phyloP scores from a whole-genome alignment of 2,888 invertebrate genomes.

The Tridacna gigas region DNA sequence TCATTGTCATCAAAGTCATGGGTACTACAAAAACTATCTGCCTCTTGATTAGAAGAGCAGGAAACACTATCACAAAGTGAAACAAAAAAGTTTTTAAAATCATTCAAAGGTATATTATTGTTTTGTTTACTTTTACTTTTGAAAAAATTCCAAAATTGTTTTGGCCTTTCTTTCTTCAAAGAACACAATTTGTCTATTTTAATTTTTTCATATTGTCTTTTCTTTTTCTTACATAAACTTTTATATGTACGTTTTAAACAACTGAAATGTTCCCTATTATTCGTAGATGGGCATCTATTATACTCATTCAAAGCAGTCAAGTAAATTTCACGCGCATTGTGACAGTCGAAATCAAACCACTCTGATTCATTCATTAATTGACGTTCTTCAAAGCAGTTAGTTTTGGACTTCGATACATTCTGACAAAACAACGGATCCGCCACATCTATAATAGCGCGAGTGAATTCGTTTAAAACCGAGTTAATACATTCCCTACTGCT shows the following conservation, averaged over 20 bases:
- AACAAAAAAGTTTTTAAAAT: conserved; percentile 5
- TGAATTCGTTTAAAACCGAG: background rate
- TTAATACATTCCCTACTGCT: background rate
- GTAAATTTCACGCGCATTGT: background rate
- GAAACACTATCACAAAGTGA: background rate
- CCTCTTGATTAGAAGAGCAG: background rate
- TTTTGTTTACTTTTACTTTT: background rate
- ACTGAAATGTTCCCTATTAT: background rate
- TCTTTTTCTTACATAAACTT: background rate
- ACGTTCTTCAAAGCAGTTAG: background rate
- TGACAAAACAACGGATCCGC: background rate
- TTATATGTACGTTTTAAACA: background rate
- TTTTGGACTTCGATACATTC: background rate
- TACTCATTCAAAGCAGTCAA: background rate
- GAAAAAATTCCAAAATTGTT: conserved; percentile 19
- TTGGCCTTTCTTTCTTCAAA: background rate
- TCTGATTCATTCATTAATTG: background rate
- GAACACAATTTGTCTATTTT: conserved; percentile 5
- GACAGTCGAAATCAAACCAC: background rate
- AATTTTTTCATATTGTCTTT: background rate
- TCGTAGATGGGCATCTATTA: background rate
- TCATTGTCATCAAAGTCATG: conserved; percentile 17
- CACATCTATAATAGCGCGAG: background rate
- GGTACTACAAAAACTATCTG: background rate
- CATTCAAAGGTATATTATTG: background rate